Evolutionary conservation across 2,113 vertebrate species (phyloP).

Genomic region (Cathartes aura): DNA sequence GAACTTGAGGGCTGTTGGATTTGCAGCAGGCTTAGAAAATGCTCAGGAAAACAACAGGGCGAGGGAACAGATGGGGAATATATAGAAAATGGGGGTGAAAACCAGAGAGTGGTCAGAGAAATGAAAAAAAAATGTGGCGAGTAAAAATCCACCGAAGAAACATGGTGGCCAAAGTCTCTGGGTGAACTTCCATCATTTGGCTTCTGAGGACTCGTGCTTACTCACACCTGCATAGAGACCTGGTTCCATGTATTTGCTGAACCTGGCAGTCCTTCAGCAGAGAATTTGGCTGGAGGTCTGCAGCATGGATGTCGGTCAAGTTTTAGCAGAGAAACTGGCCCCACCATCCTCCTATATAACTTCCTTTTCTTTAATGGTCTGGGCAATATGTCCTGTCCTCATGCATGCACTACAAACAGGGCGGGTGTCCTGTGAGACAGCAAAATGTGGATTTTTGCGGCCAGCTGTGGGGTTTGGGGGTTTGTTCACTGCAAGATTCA

Average conservation of each 20-base stretch:
- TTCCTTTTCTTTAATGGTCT: background rate
- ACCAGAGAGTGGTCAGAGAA: background rate
- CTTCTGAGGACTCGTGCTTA: background rate
- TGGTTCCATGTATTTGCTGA: background rate
- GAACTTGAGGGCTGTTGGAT: background rate
- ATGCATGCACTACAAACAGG: background rate
- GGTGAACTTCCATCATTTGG: background rate
- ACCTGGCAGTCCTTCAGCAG: background rate
- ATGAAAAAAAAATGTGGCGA: accelerated
- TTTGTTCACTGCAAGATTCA: background rate
- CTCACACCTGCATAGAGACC: background rate
- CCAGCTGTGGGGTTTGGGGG: background rate
- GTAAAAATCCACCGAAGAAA: background rate
- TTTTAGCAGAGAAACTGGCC: background rate
- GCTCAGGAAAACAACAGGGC: background rate
- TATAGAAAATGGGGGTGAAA: background rate
- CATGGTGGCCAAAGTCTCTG: background rate
- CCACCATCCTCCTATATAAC: background rate
- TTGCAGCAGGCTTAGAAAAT: background rate
- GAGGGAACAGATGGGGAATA: background rate
- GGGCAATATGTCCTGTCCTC: background rate
- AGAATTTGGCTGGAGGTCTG: background rate
- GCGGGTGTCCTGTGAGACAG: accelerated
- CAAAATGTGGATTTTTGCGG: background rate
- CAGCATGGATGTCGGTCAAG: background rate